A percentile compares a stretch with the other conserved stretches of the same genome.
phyloP scores from a whole-genome alignment of 2,113 vertebrate genomes.

The Leiothrix lutea region DNA sequence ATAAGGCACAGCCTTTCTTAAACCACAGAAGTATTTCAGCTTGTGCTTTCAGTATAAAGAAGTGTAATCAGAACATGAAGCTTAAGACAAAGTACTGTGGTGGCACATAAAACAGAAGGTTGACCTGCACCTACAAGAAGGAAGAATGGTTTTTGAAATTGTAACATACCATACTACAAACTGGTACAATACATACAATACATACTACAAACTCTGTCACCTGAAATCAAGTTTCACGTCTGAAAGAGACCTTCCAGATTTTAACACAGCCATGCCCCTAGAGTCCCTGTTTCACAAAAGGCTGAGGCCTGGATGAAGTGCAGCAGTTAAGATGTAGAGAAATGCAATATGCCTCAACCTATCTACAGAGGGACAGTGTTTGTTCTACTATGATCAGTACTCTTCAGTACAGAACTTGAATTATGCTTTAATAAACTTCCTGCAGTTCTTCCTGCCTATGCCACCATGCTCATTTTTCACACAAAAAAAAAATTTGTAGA shows the following conservation, averaged over 20 bases:
- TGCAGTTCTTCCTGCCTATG: neutral
- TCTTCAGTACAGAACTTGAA: neutral
- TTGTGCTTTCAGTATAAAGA: neutral
- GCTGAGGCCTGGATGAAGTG: neutral
- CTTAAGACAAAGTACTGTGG: neutral
- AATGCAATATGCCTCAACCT: neutral
- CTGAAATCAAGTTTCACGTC: neutral
- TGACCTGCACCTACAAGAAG: neutral
- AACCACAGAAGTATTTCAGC: neutral
- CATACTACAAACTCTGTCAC: neutral
- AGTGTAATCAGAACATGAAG: neutral
- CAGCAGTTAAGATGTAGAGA: neutral
- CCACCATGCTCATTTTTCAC: neutral
- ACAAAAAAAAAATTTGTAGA: neutral
- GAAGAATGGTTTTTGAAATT: neutral
- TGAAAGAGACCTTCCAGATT: neutral
- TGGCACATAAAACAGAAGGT: neutral
- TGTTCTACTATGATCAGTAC: neutral
- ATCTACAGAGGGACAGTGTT: neutral
- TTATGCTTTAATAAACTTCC: neutral
- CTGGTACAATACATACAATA: too few relatives aligned
- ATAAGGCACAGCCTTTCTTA: neutral
- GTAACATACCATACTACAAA: neutral
- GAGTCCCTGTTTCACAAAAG: neutral
- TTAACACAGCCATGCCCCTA: neutral